phyloP scores from a whole-genome alignment of 2,113 vertebrate species.

The Anhinga anhinga region DNA sequence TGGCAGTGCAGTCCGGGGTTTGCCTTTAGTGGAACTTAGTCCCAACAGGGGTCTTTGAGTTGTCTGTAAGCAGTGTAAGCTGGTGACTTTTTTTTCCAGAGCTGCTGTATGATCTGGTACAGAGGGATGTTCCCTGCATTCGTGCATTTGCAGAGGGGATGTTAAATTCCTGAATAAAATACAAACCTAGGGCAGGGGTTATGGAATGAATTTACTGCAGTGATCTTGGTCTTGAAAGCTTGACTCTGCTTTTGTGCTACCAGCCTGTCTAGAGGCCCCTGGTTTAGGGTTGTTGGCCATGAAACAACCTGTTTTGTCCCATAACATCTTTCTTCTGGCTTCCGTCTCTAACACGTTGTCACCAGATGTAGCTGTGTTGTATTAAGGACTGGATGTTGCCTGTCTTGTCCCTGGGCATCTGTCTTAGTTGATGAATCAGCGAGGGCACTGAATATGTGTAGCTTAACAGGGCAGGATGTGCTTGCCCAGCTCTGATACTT shows the following conservation, averaged over 20 bases:
- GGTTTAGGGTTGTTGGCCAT: background rate
- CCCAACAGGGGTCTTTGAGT: conserved; percentile 47
- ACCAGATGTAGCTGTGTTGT: background rate
- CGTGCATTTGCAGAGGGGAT: conserved; percentile 14
- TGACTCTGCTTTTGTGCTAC: conserved; percentile 27
- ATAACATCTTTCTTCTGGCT: background rate
- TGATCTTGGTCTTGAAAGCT: conserved; percentile 32
- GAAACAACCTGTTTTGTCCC: background rate
- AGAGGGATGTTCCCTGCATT: conserved; percentile 20
- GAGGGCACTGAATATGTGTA: background rate
- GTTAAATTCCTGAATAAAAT: conserved; percentile 66
- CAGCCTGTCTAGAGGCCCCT: background rate
- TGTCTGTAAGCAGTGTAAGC: conserved; percentile 62
- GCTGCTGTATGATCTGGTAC: conserved; percentile 47
- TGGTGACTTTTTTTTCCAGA: conserved; percentile 16
- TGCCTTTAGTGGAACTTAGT: conserved; percentile 67
- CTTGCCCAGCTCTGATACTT: background rate
- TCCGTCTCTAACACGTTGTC: background rate
- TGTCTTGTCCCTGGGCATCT: background rate
- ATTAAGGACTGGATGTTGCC: background rate
- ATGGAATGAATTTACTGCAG: conserved; percentile 51
- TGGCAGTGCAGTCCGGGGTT: conserved; percentile 44
- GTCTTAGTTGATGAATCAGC: background rate
- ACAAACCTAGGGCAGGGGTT: conserved; percentile 65
- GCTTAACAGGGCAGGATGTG: background rate